Base-by-base conservation (phyloP, 2,888 invertebrate species). In the Rosalia funebris region DNA sequence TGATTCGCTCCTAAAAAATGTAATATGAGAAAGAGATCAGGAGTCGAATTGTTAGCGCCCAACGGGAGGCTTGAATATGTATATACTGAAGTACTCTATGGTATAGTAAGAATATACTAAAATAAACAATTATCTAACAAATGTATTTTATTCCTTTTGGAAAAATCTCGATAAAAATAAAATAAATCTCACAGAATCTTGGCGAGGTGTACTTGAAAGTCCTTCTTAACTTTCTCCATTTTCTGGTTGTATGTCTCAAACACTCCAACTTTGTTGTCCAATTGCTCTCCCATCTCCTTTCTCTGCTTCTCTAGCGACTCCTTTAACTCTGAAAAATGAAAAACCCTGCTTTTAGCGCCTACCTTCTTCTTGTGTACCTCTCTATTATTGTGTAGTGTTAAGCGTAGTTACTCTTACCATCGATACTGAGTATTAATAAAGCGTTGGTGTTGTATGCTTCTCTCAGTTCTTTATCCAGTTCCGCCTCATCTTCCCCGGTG, bases 271-370 rank as follows among this genome's bases (percentile, higher is more conserved):
- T 76, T 76, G 32, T 71, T 62, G 10, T 68, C 64, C 7, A 75
- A 57, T 57, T 76, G 73, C 10, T 64, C 66, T 1, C 70, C 70
- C 7, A 76, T 54, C 53, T 76, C 74, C 41, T 70, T 62, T 10
- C 72, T 57, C 62, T 76, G 75, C 34, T 66, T 70, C 10, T 70
- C 55, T 12, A 76, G 41, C 48, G 71, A 67, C 14, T 73, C 65
- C 46, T 73, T 65, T 14, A 76, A 57, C 58, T 72, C 75, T 74
- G 41, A 32, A 62, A 34, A 5, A n/a, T n/a, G n/a, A n/a, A n/a
- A n/a, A n/a, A n/a, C n/a, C n/a, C n/a, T n/a, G n/a, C n/a, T n/a
- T n/a, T n/a, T n/a, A n/a, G n/a, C n/a, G n/a, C n/a, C n/a, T n/a
- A n/a, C n/a, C n/a, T n/a, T n/a, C n/a, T n/a, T n/a, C n/a, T n/a